Evolutionary conservation across 53 echinoderm and acorn worm genomes (phyloP).

Genomic region (Zoroaster sp.): DNA sequence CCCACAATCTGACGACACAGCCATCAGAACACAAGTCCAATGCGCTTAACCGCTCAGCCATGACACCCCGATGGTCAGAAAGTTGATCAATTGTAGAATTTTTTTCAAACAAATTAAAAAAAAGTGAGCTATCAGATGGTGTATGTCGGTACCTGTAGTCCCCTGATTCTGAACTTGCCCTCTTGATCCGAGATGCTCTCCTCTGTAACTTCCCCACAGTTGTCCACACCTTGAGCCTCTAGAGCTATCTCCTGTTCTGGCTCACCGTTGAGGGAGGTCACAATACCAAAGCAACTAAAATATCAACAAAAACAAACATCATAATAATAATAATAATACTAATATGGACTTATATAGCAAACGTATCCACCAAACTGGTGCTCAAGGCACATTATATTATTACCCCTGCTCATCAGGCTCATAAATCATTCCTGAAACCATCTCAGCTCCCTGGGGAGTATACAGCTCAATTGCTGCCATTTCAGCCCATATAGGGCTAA

Average conservation of each 20-base stretch:
- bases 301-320: neutral
- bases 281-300: conserved; percentile 79
- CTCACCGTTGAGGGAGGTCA: conserved; percentile 95
- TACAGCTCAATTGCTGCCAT: too few relatives aligned
- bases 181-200: conserved; percentile 76
- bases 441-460: too few relatives aligned
- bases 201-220: conserved; percentile 49
- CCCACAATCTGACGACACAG: too few relatives aligned
- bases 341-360: too few relatives aligned
- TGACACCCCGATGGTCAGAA: neutral
- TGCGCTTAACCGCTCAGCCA: neutral
- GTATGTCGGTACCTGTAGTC: conserved; percentile 67
- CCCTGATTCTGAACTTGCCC: conserved; percentile 85
- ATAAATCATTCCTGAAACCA: too few relatives aligned
- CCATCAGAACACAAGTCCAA: neutral
- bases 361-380: too few relatives aligned
- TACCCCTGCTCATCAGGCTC: too few relatives aligned
- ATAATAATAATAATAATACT: too few relatives aligned
- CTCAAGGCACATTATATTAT: too few relatives aligned
- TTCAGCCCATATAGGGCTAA: too few relatives aligned
- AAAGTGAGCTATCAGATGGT: neutral
- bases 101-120: neutral
- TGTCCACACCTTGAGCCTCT: conserved; percentile 37
- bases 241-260: conserved; percentile 79
- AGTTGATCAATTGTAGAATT: neutral